Percentiles rank a stretch among this genome's conserved stretches.
phyloP scores from a whole-genome alignment of 2,888 invertebrate genomes.

The Carpatolechia fugitivella region DNA sequence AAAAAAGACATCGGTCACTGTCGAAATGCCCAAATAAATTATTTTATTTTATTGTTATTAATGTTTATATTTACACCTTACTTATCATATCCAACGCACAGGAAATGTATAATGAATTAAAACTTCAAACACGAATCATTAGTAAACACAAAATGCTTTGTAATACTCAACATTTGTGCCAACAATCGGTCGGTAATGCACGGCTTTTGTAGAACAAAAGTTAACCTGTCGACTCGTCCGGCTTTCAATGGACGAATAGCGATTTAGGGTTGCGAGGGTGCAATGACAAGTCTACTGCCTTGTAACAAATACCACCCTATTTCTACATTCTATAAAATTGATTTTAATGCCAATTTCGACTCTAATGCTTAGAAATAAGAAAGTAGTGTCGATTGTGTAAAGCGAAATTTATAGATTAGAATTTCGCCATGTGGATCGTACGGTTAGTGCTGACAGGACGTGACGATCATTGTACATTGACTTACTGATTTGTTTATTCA shows the following conservation, averaged over 20 bases:
- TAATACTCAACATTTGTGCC: constrained; percentile 76
- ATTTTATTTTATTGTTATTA: no score
- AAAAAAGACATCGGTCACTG: no score
- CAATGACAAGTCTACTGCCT: constrained; percentile 68
- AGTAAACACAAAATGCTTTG: constrained; percentile 65
- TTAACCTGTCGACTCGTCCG: constrained; percentile 75
- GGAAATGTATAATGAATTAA: constrained; percentile 30
- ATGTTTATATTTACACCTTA: no score
- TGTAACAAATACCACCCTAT: constrained; percentile 48
- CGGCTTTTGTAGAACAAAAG: constrained; percentile 75
- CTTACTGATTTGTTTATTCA: constrained; percentile 54
- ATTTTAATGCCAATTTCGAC: constrained; percentile 26
- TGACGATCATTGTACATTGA: constrained; percentile 61
- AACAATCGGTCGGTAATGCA: constrained; percentile 74
- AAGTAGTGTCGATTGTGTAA: constrained; percentile 6
- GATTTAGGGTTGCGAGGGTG: constrained; percentile 77
- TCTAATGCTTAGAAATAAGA: constrained; percentile 26
- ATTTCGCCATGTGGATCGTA: constrained; percentile 66
- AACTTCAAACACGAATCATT: constrained; percentile 46
- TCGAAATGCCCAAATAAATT: no score
- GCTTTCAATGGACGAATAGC: constrained; percentile 53
- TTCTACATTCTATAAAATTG: not conserved
- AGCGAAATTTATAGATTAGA: constrained; percentile 31
- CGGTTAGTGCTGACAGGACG: constrained; percentile 69
- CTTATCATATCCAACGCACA: constrained; percentile 18